Evolutionary conservation across 2,888 invertebrate species (phyloP).

Genomic region (Crioceris asparagi): DNA sequence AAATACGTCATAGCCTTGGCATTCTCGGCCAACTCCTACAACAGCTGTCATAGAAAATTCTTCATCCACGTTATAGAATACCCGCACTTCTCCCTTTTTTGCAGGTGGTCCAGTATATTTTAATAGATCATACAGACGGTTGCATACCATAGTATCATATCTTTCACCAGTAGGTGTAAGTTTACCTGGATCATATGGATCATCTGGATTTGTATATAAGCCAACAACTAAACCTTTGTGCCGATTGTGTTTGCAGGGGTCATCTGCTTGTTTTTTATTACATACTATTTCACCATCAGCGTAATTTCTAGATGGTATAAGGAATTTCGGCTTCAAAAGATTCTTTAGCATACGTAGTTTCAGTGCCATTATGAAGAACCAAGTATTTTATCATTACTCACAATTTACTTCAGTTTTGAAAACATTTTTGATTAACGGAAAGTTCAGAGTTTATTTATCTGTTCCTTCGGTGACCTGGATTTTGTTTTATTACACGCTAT

Average conservation of each 20-base stretch:
- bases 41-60: constrained; percentile 57
- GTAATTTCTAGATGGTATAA: constrained; percentile 3
- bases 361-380: constrained; percentile 13
- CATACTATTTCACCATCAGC: constrained; percentile 8
- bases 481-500: constrained; percentile 10
- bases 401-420: constrained; percentile 15
- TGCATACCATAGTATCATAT: constrained; percentile 45
- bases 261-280: constrained; percentile 15
- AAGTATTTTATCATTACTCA: constrained; percentile 13
- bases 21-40: constrained; percentile 62
- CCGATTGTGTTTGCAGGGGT: constrained; percentile 26
- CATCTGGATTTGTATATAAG: constrained; percentile 48
- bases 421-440: constrained; percentile 15
- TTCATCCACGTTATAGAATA: constrained; percentile 54
- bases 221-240: constrained; percentile 50
- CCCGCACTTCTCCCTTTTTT: constrained; percentile 45
- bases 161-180: constrained; percentile 51
- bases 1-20: constrained; percentile 51
- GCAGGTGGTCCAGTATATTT: constrained; percentile 39
- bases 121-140: constrained; percentile 45
- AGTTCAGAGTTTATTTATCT: constrained; percentile 16
- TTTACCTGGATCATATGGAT: constrained; percentile 44
- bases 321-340: constrained; percentile 8
- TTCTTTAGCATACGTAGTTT: constrained; percentile 7
- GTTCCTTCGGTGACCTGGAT: constrained; percentile 17